Percentiles rank a stretch among this genome's conserved stretches.
These are phyloP conservation scores for Creontiades dilutus DNA, from an alignment of 2,888 invertebrate genomes.

Conservation along the genomic window DNA sequence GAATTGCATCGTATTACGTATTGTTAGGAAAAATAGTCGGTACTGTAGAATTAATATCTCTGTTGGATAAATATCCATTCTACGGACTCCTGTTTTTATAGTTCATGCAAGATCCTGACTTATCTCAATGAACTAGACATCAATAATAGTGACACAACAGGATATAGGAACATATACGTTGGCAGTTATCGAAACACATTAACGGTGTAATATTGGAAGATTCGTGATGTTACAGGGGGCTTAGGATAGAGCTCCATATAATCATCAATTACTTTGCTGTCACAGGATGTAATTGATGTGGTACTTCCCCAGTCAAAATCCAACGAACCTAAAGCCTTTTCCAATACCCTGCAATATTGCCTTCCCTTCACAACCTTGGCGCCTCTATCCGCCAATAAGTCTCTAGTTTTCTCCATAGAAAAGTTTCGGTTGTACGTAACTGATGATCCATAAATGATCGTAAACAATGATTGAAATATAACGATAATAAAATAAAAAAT, in stretches of 20 bases:
- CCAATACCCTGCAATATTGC: slow-evolving; percentile 24
- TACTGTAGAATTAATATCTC: too few species aligned
- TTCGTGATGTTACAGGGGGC: not conserved
- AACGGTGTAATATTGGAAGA: not conserved
- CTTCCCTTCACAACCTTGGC: not conserved
- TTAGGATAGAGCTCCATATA: not conserved
- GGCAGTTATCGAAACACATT: not conserved
- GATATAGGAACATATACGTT: too few species aligned
- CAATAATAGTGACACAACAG: too few species aligned
- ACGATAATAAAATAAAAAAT: too few species aligned
- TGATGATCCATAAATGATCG: too few species aligned
- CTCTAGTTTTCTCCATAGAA: not conserved
- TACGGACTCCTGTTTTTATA: too few species aligned
- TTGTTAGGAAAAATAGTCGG: too few species aligned
- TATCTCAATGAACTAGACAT: too few species aligned
- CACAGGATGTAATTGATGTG: slow-evolving; percentile 29
- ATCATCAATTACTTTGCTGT: slow-evolving; percentile 39
- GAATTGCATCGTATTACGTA: too few species aligned
- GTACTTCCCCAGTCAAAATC: slow-evolving; percentile 39
- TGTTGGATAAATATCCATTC: too few species aligned
- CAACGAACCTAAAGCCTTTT: slow-evolving; percentile 24
- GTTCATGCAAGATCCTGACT: too few species aligned
- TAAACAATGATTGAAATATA: too few species aligned
- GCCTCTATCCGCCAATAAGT: not conserved
- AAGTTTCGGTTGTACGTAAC: not conserved